phyloP scores from a whole-genome alignment of 2,888 invertebrate genomes.

The Metallyticus violacea region DNA sequence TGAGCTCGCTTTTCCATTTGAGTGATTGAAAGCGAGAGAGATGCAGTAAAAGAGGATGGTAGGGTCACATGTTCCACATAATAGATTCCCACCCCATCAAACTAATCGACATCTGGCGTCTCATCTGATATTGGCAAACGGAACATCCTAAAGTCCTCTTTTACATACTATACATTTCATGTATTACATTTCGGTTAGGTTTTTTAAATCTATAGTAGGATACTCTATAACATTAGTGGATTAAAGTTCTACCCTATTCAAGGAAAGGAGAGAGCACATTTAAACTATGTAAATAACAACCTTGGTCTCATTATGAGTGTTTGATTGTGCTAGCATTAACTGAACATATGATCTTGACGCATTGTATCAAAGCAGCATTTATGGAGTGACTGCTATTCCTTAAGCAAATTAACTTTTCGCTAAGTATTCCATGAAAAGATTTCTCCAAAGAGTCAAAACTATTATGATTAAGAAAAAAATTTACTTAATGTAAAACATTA shows the following conservation, averaged over 20 bases:
- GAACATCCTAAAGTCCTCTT: neutral
- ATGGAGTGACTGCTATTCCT: too few species aligned
- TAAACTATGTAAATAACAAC: neutral
- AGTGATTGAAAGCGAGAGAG: neutral
- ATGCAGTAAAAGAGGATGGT: neutral
- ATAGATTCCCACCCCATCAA: neutral
- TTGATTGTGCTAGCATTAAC: neutral
- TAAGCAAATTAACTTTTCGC: too few species aligned
- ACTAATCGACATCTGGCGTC: neutral
- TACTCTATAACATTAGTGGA: neutral
- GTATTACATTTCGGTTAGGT: neutral
- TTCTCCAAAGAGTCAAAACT: too few species aligned
- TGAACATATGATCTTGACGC: too few species aligned
- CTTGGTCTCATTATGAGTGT: neutral
- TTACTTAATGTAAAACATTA: too few species aligned
- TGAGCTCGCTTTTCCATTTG: neutral
- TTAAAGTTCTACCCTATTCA: neutral
- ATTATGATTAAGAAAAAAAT: too few species aligned
- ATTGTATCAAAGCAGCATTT: too few species aligned
- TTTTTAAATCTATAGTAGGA: neutral
- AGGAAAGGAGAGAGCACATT: neutral
- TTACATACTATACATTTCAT: neutral
- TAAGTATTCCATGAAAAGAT: too few species aligned
- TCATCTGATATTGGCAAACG: neutral
- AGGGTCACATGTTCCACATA: neutral